phyloP scores from a whole-genome alignment of 2,113 vertebrate genomes.

The Callipepla squamata region DNA sequence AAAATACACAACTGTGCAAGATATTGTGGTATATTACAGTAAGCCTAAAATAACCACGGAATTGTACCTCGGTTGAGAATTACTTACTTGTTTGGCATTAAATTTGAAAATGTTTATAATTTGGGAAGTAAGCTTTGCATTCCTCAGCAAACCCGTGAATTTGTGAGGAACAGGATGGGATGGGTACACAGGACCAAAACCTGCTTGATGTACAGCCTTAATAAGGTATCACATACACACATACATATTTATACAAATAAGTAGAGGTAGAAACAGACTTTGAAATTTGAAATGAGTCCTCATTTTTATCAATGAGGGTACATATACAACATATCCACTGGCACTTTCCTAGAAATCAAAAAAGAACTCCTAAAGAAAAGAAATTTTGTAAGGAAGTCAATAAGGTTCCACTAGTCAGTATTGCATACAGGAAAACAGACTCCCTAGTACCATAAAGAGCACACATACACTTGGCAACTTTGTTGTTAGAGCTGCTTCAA shows the following conservation, averaged over 20 bases:
- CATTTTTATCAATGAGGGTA: background rate
- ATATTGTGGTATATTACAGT: fast-evolving
- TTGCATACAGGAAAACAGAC: background rate
- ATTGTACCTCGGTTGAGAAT: background rate
- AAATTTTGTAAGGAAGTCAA: background rate
- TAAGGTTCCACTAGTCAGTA: background rate
- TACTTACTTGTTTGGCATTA: background rate
- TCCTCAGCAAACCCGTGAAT: background rate
- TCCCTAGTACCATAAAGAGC: background rate
- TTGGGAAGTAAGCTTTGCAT: background rate
- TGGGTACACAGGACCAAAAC: background rate
- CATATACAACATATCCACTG: background rate
- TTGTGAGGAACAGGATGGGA: background rate
- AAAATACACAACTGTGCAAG: background rate
- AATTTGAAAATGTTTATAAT: background rate
- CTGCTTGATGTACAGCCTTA: background rate
- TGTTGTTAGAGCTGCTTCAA: background rate
- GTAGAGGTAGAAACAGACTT: background rate
- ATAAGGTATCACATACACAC: background rate
- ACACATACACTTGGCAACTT: background rate
- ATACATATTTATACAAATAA: background rate
- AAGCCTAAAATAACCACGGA: background rate
- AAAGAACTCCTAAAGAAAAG: background rate
- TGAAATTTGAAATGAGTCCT: background rate
- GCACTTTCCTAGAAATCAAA: background rate